Evolutionary conservation across 2,888 invertebrate genomes (phyloP).

Genomic region (Plemyria rubiginata): DNA sequence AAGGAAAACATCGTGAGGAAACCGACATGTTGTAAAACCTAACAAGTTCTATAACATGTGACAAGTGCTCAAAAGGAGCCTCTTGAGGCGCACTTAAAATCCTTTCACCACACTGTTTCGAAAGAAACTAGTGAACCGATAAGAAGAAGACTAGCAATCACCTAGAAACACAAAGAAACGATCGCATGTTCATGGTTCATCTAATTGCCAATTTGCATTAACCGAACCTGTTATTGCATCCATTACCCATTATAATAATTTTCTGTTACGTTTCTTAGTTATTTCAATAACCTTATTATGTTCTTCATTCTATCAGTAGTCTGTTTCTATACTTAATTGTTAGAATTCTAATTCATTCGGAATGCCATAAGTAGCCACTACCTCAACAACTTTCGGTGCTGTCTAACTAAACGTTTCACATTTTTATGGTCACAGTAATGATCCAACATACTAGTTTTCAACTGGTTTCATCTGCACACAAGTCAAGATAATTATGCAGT

Average conservation of each 20-base stretch:
- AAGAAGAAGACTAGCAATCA: too few relatives aligned
- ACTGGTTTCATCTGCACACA: conserved; percentile 35
- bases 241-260: conserved; percentile 23
- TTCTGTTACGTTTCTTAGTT: too few relatives aligned
- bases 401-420: conserved; percentile 54
- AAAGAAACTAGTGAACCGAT: too few relatives aligned
- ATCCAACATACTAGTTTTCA: conserved; percentile 51
- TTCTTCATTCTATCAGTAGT: neutral
- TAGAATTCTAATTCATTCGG: neutral
- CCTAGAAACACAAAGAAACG: conserved; percentile 15
- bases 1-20: too few relatives aligned
- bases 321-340: neutral
- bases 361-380: conserved; percentile 13
- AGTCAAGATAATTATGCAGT: conserved; percentile 31
- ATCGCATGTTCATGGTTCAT: conserved; percentile 8
- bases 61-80: too few relatives aligned
- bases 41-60: too few relatives aligned
- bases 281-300: too few relatives aligned
- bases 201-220: conserved; percentile 24
- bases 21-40: too few relatives aligned
- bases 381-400: conserved; percentile 58
- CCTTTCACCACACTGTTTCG: too few relatives aligned
- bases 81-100: too few relatives aligned
- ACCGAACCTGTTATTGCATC: conserved; percentile 26
- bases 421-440: conserved; percentile 55